A percentile compares a stretch with the other conserved stretches of the same genome.
Conservation (phyloP, 1,140 invertebrate genomes). For the Drosophila simulans region DNA sequence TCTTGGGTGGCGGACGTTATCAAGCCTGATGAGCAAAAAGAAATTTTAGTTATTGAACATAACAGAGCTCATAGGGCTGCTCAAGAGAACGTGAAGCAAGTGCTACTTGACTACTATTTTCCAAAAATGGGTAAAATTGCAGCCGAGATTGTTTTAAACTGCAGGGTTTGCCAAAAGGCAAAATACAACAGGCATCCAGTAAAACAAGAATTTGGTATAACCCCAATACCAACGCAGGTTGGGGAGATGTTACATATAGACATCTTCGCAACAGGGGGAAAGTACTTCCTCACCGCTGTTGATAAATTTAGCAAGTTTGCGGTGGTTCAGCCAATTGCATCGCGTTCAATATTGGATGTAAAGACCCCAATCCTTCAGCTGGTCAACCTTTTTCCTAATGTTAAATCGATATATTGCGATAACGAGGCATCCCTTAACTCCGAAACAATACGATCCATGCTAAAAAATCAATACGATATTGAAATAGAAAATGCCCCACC, state of each 20-base stretch:
- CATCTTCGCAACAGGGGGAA: no score
- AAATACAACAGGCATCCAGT: constrained; percentile 16
- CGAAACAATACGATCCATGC: no score
- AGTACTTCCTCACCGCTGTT: no score
- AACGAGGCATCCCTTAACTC: no score
- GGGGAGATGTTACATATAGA: background rate
- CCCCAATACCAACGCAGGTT: constrained; percentile 3
- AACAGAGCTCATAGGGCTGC: constrained; percentile 24
- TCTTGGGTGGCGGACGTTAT: background rate
- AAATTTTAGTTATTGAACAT: background rate
- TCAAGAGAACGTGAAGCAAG: constrained; percentile 30
- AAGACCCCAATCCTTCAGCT: no score
- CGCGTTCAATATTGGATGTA: no score
- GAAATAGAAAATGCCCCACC: no score
- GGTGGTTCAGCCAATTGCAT: no score
- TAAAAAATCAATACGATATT: no score
- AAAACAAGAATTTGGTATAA: background rate
- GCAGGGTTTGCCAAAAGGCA: constrained; percentile 5
- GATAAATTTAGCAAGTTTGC: no score
- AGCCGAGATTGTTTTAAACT: constrained; percentile 4
- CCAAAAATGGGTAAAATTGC: constrained; percentile 26
- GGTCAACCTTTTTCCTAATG: no score
- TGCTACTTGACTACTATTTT: constrained; percentile 35
- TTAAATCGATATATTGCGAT: no score
- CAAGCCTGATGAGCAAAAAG: background rate